Evolutionary conservation across 2,888 invertebrate species (phyloP), one percentile per base, ranked within the genome.

Genomic region (Temnothorax rugatulus): DNA sequence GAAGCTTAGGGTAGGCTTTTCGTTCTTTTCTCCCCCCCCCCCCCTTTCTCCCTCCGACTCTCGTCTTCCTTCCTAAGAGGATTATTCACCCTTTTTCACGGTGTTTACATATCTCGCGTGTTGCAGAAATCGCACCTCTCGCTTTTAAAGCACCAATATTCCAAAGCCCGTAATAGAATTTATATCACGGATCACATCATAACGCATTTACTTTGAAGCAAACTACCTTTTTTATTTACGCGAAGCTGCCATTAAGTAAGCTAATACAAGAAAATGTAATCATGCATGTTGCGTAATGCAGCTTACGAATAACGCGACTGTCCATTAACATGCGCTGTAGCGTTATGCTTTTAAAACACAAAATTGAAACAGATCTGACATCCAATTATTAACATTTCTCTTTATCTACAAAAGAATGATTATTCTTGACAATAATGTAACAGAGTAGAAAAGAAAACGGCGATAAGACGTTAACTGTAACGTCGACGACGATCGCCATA

Each of bases 21-120:
- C 74, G 18, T n/a, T 85, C 13, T 44, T 63, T 47, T 83, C 82
- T 83, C n/a, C 68, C 73, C 59, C 74, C 41, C 4, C 47, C 57
- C 8, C 11, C 13, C n/a, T 29, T 29, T 29, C 29, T 29, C 29
- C 71, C 73, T 66, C 76, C 41, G 13, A 63, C 57, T 29, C 34
- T 18, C 13, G 47, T 21, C 15, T 44, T 66, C 44, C 64, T 52
- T 29, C 4, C 57, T 66, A 38, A 82, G 76, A 75, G 29, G 57
- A 79, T 79, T 71, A 57, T 71, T 44, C 34, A 44, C 25, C 18
- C 50, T 69, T 68, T 64, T 29, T 54, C 68, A 52, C 25, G 25
- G 18, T 25, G 57, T 59, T 47, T 71, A 79, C 47, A 79, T 59
- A 79, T 79, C 57, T 79, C 57, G 73, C 44, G 21, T 57, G 44